Conservation (phyloP, 2,888 invertebrate species). For the Eupithecia vulgata region DNA sequence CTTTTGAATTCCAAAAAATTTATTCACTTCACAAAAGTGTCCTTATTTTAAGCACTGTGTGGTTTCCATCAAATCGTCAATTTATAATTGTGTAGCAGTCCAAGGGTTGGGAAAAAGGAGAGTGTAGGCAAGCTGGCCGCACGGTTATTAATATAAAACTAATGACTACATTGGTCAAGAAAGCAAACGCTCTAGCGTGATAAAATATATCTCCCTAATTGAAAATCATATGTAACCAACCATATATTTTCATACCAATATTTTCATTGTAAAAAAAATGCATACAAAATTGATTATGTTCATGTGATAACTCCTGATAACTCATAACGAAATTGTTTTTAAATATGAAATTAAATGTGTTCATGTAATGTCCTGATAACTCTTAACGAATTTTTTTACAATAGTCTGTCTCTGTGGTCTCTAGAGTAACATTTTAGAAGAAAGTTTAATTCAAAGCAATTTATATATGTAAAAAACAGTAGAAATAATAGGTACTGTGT, state of each 20-base stretch:
- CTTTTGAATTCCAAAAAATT: conserved; percentile 70
- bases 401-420: not conserved
- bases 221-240: not conserved
- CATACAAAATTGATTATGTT: no score
- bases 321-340: no score
- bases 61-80: conserved; percentile 35
- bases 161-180: not conserved
- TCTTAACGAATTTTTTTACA: not conserved
- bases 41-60: conserved; percentile 47
- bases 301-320: no score
- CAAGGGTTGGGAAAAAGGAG: conserved; percentile 54
- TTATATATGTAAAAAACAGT: no score
- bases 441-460: not conserved
- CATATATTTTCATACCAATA: no score
- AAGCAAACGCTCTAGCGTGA: not conserved
- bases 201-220: not conserved
- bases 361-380: not conserved
- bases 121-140: conserved; percentile 40
- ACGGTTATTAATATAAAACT: not conserved
- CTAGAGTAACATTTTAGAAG: not conserved
- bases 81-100: conserved; percentile 45
- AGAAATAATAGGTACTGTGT: no score
- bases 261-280: not conserved
- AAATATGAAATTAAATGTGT: not conserved
- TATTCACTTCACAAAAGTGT: conserved; percentile 66